These are phyloP conservation scores for Eilema griseolum DNA, from an alignment of 2,888 invertebrate genomes.

Conservation along the genomic window DNA sequence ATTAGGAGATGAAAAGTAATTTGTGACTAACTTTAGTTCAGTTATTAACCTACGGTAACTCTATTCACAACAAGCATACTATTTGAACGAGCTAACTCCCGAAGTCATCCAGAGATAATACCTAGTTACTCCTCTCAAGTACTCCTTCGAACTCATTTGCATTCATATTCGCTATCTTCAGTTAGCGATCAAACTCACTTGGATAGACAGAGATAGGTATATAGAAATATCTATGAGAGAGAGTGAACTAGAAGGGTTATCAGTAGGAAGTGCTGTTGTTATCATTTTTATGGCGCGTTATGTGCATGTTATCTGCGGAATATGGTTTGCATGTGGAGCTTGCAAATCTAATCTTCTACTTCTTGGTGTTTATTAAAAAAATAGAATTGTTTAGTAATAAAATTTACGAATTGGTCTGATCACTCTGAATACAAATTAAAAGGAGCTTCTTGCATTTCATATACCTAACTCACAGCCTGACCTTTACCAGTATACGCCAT, in stretches of 20 bases:
- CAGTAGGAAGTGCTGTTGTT: constrained; percentile 32
- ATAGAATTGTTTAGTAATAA: background rate
- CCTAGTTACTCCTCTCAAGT: constrained; percentile 51
- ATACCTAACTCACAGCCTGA: too few species aligned
- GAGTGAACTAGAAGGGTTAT: constrained; percentile 31
- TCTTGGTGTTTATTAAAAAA: constrained; percentile 10
- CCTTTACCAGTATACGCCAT: too few species aligned
- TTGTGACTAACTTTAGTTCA: background rate
- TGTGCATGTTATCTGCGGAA: constrained; percentile 12
- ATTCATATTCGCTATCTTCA: constrained; percentile 56
- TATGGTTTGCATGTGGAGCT: background rate
- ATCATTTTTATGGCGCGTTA: constrained; percentile 18
- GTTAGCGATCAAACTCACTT: constrained; percentile 39
- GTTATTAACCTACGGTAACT: background rate
- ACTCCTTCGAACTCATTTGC: constrained; percentile 53
- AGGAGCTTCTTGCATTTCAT: too few species aligned
- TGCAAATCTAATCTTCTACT: constrained; percentile 2
- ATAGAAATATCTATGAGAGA: constrained; percentile 15
- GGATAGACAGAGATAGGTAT: constrained; percentile 31
- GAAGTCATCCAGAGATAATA: constrained; percentile 55
- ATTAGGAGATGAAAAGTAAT: too few species aligned
- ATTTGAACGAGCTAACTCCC: constrained; percentile 32
- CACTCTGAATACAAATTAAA: too few species aligned
- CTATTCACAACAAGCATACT: constrained; percentile 33
- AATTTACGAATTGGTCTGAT: too few species aligned